Conservation (phyloP, 2,797 vertebrate genomes). For the Anguilla pacifica region DNA sequence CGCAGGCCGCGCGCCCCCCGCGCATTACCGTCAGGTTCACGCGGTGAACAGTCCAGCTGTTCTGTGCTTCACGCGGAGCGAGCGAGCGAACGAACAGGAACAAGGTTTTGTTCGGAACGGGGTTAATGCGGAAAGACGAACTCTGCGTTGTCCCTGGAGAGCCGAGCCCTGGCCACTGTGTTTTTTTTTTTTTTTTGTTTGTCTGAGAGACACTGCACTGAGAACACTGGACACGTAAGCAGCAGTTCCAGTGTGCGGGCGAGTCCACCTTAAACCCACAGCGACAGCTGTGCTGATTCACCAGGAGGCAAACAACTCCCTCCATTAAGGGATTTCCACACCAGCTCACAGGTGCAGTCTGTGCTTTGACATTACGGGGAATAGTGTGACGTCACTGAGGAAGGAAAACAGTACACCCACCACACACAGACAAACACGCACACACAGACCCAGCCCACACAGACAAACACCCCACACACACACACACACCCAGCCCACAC, state of each 20-base stretch:
- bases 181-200: too few relatives aligned
- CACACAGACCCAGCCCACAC: background rate
- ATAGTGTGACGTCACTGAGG: background rate
- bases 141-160: background rate
- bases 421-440: background rate
- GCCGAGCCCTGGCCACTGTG: background rate
- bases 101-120: background rate
- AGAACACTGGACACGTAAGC: background rate
- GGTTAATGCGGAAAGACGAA: background rate
- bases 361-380: background rate
- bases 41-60: background rate
- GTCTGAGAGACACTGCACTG: background rate
- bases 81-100: conserved; percentile 8
- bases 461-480: background rate
- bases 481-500: background rate
- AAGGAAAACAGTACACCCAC: background rate
- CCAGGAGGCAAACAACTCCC: background rate
- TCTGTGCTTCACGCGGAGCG: background rate
- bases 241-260: background rate
- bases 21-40: background rate
- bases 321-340: conserved; percentile 5
- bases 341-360: background rate
- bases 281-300: background rate
- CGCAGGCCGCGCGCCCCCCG: background rate
- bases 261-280: background rate